Percentiles rank a stretch among this genome's conserved stretches.
Evolutionary conservation across 2,888 invertebrate genomes (phyloP).

Genomic region (Clunio marinus): DNA sequence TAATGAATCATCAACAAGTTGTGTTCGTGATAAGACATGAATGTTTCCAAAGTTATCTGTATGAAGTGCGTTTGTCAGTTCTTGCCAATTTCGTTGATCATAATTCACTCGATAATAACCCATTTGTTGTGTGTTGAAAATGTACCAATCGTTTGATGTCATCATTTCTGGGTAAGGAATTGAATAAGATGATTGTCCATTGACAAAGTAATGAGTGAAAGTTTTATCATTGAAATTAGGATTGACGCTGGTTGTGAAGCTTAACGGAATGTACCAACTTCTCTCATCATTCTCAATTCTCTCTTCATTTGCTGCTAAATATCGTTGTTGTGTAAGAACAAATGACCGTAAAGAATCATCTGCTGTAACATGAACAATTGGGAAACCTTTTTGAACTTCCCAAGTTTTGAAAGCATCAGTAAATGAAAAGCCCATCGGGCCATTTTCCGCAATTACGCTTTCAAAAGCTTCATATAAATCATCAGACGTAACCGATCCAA

Average conservation of each 20-base stretch:
- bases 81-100: conserved; percentile 28
- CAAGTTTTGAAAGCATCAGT: conserved; percentile 49
- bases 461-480: conserved; percentile 15
- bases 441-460: no score
- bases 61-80: background rate
- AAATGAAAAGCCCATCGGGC: background rate
- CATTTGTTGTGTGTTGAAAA: conserved; percentile 38
- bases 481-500: conserved; percentile 15
- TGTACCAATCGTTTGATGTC: conserved; percentile 28
- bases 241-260: conserved; percentile 4
- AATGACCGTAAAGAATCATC: conserved; percentile 46
- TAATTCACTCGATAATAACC: conserved; percentile 38
- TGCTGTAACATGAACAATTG: conserved; percentile 60
- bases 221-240: background rate
- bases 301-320: background rate
- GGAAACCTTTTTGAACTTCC: conserved; percentile 72
- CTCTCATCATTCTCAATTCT: background rate
- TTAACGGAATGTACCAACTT: conserved; percentile 17
- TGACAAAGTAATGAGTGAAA: background rate
- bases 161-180: conserved; percentile 3
- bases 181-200: background rate
- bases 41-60: conserved; percentile 29
- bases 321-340: conserved; percentile 2
- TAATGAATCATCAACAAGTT: conserved; percentile 65
- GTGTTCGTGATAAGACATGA: conserved; percentile 59